These are phyloP conservation scores for Acrocera orbiculus DNA, from an alignment of 2,888 invertebrate species.

Conservation along the genomic window DNA sequence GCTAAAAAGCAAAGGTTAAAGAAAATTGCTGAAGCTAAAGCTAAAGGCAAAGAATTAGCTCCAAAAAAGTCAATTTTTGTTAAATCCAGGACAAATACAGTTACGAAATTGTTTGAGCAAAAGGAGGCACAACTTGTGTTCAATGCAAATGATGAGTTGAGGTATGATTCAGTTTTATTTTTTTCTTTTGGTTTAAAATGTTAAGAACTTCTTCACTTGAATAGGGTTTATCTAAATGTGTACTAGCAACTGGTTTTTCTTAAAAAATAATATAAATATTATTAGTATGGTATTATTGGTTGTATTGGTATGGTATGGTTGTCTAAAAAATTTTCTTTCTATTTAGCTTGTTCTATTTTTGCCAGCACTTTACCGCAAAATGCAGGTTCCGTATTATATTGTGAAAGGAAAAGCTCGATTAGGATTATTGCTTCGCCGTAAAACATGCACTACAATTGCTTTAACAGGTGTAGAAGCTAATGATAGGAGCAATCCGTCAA, in stretches of 20 bases:
- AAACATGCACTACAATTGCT: conserved; percentile 83
- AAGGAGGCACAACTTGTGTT: conserved; percentile 97
- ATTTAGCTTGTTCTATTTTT: conserved; percentile 90
- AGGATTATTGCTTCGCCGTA: conserved; percentile 87
- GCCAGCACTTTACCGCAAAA: conserved; percentile 96
- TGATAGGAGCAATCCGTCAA: conserved; percentile 75
- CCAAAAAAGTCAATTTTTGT: conserved; percentile 84
- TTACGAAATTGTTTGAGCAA: conserved; percentile 88
- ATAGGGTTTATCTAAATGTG: neutral
- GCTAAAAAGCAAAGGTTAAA: conserved; percentile 84
- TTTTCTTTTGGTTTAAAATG: too few relatives aligned
- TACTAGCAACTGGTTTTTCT: neutral
- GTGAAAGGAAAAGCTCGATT: conserved; percentile 95
- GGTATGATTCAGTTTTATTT: too few relatives aligned
- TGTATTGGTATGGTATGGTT: too few relatives aligned
- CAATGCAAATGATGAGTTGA: conserved; percentile 97
- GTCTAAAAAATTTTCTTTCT: conserved; percentile 20
- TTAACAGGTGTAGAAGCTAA: conserved; percentile 72
- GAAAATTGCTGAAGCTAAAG: conserved; percentile 74
- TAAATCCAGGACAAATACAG: conserved; percentile 77
- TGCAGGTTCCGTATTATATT: conserved; percentile 99
- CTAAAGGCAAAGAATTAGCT: conserved; percentile 77
- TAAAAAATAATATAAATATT: neutral
- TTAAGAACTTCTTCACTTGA: conserved; percentile 92
- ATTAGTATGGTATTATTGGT: too few relatives aligned